These are phyloP conservation scores for Lasius fuliginosus DNA, from an alignment of 2,888 invertebrate species.

Conservation along the genomic window DNA sequence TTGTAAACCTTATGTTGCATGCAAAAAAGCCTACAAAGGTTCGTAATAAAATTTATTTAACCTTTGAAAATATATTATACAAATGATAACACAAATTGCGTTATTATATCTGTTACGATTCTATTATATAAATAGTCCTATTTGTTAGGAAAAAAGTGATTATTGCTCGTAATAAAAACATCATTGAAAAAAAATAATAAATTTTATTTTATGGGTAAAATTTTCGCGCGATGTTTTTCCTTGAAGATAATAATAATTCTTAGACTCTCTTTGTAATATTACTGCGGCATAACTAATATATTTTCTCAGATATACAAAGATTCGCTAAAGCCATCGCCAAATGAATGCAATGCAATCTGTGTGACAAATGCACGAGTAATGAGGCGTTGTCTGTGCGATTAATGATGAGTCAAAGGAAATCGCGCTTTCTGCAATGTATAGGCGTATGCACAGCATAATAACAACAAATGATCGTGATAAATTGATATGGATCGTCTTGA, in stretches of 20 bases:
- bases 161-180: background rate
- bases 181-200: background rate
- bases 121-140: background rate
- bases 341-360: background rate
- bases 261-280: background rate
- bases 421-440: background rate
- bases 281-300: background rate
- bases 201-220: background rate
- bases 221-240: background rate
- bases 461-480: background rate
- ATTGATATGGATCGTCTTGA: background rate
- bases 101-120: background rate
- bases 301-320: background rate
- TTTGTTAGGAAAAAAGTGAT: background rate
- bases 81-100: background rate
- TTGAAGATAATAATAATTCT: background rate
- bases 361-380: background rate
- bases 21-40: background rate
- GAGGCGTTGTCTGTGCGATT: background rate
- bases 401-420: slow-evolving; percentile 5
- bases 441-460: slow-evolving; percentile 2
- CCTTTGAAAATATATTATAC: background rate
- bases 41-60: slow-evolving; percentile 20
- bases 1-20: background rate
- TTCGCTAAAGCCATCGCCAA: background rate